phyloP scores from a whole-genome alignment of 2,113 vertebrate genomes.

The Taxidea taxus region DNA sequence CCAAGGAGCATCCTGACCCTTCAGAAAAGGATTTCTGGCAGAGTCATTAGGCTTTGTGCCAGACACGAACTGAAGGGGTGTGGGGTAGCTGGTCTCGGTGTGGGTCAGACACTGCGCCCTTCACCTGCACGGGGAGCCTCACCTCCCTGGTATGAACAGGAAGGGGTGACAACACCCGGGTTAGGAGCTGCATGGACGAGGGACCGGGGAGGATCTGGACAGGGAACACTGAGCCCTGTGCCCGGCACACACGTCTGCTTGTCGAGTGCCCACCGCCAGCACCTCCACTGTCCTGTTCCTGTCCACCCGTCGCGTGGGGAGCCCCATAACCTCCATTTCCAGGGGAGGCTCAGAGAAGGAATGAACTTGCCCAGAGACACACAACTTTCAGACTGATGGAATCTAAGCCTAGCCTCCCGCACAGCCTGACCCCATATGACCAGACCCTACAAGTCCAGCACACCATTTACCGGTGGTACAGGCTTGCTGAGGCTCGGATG shows the following conservation, averaged over 20 bases:
- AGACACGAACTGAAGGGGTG: rapidly evolving
- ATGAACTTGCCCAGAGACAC: background rate
- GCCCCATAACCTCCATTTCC: background rate
- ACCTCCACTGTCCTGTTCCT: background rate
- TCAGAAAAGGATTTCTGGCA: background rate
- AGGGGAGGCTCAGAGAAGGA: background rate
- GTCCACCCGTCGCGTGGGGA: background rate
- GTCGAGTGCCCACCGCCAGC: rapidly evolving
- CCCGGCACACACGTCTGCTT: background rate
- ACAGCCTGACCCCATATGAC: background rate
- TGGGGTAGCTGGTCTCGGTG: background rate
- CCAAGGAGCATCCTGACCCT: background rate
- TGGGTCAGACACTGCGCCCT: background rate
- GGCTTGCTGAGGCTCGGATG: background rate
- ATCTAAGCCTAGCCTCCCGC: background rate
- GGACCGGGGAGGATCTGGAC: rapidly evolving
- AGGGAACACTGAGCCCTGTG: rapidly evolving
- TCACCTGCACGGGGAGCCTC: background rate
- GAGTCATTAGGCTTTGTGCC: background rate
- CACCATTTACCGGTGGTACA: background rate
- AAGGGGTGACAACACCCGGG: rapidly evolving
- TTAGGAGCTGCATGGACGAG: background rate
- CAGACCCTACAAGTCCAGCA: background rate
- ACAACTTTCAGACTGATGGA: background rate
- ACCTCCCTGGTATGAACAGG: rapidly evolving